These are phyloP conservation scores for Tapera naevia DNA, from an alignment of 2,797 vertebrate genomes.

Conservation along the genomic window DNA sequence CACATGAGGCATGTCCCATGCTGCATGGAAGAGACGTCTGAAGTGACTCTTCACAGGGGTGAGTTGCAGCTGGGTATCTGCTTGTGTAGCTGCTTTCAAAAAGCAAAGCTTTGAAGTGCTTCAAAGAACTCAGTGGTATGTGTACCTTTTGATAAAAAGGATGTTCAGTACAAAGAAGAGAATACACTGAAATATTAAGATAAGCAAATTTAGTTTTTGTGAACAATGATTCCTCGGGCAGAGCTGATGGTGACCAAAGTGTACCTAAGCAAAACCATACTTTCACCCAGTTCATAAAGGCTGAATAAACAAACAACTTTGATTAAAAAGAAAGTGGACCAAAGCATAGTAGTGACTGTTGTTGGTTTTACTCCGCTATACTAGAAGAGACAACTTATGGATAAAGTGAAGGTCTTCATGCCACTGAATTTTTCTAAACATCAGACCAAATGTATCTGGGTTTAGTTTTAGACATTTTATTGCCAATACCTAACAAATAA, in stretches of 20 bases:
- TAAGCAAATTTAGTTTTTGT: conserved; percentile 26
- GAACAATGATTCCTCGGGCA: conserved; percentile 56
- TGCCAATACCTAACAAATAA: neutral
- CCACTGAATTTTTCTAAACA: neutral
- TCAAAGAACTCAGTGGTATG: conserved; percentile 52
- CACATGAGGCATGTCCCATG: accelerated
- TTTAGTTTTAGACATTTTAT: neutral
- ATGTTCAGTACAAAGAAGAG: conserved; percentile 58
- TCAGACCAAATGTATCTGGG: neutral
- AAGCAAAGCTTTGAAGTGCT: conserved; percentile 57
- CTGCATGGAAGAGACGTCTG: neutral
- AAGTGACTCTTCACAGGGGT: neutral
- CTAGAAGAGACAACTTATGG: neutral
- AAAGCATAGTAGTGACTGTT: neutral
- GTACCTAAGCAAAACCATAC: conserved; percentile 27
- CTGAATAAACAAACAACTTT: conserved; percentile 50
- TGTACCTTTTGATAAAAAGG: conserved; percentile 64
- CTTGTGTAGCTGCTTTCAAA: conserved; percentile 14
- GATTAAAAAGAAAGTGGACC: conserved; percentile 12
- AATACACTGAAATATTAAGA: conserved; percentile 66
- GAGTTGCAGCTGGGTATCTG: neutral
- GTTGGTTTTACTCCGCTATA: neutral
- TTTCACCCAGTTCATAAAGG: conserved; percentile 7
- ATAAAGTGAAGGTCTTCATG: neutral
- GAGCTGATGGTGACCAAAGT: conserved; percentile 13